Evolutionary conservation across 2,888 invertebrate species (phyloP).

Genomic region (Lasioglossum oenotherae): DNA sequence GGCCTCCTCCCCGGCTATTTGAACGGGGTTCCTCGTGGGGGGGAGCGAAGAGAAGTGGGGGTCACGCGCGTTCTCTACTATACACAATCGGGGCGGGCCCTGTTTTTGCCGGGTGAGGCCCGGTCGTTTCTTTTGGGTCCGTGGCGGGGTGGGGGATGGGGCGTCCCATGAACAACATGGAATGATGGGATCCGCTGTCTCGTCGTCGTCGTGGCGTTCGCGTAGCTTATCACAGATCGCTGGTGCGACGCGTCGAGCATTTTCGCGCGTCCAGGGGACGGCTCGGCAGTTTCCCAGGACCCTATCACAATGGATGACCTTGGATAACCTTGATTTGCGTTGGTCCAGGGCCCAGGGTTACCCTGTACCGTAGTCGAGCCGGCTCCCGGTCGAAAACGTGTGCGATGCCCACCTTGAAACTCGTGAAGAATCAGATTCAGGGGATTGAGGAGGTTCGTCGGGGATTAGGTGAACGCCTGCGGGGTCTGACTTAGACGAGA

Average conservation of each 20-base stretch:
- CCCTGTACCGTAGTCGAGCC: not conserved
- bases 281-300: not conserved
- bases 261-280: not conserved
- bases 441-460: not conserved
- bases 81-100: conserved; percentile 72
- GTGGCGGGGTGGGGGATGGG: not conserved
- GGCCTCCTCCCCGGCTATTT: conserved; percentile 52
- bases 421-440: conserved; percentile 29
- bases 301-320: not conserved
- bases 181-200: conserved; percentile 31
- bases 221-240: conserved; percentile 68
- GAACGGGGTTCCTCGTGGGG: conserved; percentile 26
- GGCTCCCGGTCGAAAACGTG: conserved; percentile 27
- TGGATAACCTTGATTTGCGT: not conserved
- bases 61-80: conserved; percentile 73
- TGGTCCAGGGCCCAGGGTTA: not conserved
- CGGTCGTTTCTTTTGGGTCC: not conserved
- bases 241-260: conserved; percentile 45
- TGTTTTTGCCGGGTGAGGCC: conserved; percentile 3
- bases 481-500: conserved; percentile 68
- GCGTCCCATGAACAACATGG: not conserved
- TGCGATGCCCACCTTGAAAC: conserved; percentile 45
- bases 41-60: conserved; percentile 18
- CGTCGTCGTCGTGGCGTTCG: conserved; percentile 44
- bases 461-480: conserved; percentile 27